Conservation (phyloP, 2,888 invertebrate species). For the Agrotis puta region DNA sequence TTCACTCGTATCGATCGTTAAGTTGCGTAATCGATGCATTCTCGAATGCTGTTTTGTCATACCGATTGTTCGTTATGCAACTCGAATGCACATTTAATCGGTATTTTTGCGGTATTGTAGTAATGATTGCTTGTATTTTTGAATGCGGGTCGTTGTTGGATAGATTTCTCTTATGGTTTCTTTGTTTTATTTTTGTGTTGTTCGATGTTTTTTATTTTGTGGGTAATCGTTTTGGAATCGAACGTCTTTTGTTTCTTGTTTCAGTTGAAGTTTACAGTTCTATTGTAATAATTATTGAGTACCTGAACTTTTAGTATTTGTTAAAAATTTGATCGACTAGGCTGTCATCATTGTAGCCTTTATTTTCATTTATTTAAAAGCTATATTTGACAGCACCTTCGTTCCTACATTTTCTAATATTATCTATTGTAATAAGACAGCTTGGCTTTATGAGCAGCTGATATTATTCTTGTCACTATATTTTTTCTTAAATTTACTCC, state of each 20-base stretch:
- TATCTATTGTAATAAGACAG: not conserved
- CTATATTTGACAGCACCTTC: too few relatives aligned
- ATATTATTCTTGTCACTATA: too few relatives aligned
- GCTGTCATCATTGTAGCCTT: too few relatives aligned
- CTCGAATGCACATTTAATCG: conserved; percentile 55
- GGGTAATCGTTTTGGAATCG: not conserved
- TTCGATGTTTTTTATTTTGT: not conserved
- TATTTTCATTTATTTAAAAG: too few relatives aligned
- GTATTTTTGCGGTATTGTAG: conserved; percentile 45
- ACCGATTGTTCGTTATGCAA: conserved; percentile 64
- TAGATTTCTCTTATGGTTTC: conserved; percentile 22
- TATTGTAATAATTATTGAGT: too few relatives aligned
- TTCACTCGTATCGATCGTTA: conserved; percentile 67
- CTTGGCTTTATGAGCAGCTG: too few relatives aligned
- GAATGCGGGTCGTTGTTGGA: conserved; percentile 36
- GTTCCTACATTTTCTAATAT: not conserved
- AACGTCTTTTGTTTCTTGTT: not conserved
- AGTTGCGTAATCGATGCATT: conserved; percentile 74
- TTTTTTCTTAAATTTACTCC: too few relatives aligned
- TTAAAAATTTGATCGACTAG: too few relatives aligned
- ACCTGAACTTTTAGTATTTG: too few relatives aligned
- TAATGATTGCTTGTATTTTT: conserved; percentile 40
- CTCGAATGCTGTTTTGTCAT: conserved; percentile 71
- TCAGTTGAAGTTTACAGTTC: not conserved
- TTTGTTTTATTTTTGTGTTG: not conserved